These are phyloP conservation scores for Eretmocerus hayati DNA, from an alignment of 2,888 invertebrate genomes.

Conservation along the genomic window DNA sequence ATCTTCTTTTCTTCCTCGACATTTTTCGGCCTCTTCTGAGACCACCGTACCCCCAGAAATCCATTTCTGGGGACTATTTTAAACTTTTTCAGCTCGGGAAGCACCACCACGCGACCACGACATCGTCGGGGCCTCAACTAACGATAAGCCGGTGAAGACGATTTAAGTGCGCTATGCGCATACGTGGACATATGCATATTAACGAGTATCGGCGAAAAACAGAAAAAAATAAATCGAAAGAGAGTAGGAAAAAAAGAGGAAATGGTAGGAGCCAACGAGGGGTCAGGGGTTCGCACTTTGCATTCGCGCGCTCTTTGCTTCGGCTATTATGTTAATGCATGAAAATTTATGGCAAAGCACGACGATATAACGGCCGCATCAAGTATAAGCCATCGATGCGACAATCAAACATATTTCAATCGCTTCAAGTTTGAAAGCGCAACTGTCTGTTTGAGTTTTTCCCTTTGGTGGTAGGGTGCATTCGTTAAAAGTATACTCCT, in stretches of 20 bases:
- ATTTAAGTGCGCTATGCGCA: neutral
- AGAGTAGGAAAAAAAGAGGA: neutral
- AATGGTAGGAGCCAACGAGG: constrained; percentile 5
- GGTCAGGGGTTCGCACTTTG: constrained; percentile 22
- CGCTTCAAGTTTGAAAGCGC: no score
- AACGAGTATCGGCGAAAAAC: neutral
- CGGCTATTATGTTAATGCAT: constrained; percentile 47
- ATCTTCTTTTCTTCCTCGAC: constrained; percentile 40
- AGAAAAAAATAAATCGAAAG: neutral
- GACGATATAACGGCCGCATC: constrained; percentile 12
- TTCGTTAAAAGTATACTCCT: no score
- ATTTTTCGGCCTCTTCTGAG: constrained; percentile 24
- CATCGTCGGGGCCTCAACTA: neutral
- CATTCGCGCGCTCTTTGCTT: constrained; percentile 36
- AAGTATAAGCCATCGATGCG: neutral
- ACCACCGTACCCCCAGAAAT: neutral
- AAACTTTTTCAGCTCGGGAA: neutral
- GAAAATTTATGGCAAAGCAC: constrained; percentile 40
- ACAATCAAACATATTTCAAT: constrained; percentile 25
- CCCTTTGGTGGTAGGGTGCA: no score
- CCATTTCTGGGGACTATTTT: neutral
- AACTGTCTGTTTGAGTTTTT: no score
- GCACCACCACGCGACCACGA: neutral
- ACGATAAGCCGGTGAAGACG: constrained; percentile 10
- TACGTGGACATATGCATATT: neutral